These are phyloP conservation scores for Perithous albicinctus DNA, from an alignment of 2,888 invertebrate genomes.

Conservation along the genomic window DNA sequence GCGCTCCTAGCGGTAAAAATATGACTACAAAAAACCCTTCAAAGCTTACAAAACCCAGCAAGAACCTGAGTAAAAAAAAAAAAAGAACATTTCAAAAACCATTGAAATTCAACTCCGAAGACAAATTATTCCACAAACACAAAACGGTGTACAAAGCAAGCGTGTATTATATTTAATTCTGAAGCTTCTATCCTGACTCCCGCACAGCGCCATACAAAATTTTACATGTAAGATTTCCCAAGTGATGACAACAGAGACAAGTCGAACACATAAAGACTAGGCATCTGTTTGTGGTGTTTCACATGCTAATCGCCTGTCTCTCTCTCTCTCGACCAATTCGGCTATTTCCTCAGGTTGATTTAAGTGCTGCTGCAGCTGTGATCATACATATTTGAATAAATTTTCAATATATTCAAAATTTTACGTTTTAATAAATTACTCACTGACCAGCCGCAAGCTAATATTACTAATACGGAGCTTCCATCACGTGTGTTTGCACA, in stretches of 20 bases:
- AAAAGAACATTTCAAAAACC: slow-evolving; percentile 28
- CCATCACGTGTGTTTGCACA: neutral
- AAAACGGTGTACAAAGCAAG: neutral
- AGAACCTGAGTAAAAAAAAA: neutral
- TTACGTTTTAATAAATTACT: slow-evolving; percentile 3
- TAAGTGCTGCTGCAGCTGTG: neutral
- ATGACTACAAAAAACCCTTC: neutral
- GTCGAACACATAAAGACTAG: neutral
- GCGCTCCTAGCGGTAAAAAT: no score
- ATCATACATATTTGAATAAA: slow-evolving; percentile 18
- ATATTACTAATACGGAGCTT: neutral
- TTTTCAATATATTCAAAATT: neutral
- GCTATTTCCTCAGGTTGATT: slow-evolving; percentile 3
- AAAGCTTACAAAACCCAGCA: neutral
- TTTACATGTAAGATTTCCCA: neutral
- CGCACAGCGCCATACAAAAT: neutral
- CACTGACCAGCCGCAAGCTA: slow-evolving; percentile 9
- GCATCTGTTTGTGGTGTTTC: neutral
- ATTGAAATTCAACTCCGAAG: slow-evolving; percentile 62
- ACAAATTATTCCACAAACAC: slow-evolving; percentile 57
- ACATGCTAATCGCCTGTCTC: slow-evolving; percentile 10
- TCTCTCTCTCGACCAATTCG: slow-evolving; percentile 5
- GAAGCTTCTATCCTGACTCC: neutral
- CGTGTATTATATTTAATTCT: neutral
- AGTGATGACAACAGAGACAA: neutral